These are phyloP conservation scores for Tyria jacobaeae DNA, from an alignment of 2,888 invertebrate species.

Conservation along the genomic window DNA sequence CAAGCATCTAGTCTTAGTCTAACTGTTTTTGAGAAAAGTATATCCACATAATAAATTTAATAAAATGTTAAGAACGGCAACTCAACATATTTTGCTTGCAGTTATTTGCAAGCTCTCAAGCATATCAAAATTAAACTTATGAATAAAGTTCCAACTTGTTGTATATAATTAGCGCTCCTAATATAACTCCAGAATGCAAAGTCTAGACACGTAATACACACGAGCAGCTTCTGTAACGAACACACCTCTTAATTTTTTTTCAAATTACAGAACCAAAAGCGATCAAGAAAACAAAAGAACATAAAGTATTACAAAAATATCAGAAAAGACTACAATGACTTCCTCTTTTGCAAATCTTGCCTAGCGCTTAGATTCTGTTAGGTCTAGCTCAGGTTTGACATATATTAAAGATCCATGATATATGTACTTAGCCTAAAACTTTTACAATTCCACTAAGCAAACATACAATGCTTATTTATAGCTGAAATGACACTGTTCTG, in stretches of 20 bases:
- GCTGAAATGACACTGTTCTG: no score
- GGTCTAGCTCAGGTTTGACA: background rate
- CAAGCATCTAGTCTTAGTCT: background rate
- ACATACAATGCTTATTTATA: no score
- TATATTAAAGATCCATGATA: background rate
- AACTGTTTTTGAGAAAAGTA: background rate
- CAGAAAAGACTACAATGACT: no score
- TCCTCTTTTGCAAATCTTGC: no score
- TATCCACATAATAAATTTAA: background rate
- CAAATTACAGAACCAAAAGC: no score
- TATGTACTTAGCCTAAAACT: background rate
- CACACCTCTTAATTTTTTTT: no score
- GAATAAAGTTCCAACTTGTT: constrained; percentile 2
- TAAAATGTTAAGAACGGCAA: background rate
- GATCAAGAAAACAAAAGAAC: no score
- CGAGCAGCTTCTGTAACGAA: constrained; percentile 1
- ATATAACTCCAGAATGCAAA: constrained; percentile 9
- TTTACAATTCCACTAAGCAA: background rate
- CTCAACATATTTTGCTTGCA: background rate
- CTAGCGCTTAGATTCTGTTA: background rate
- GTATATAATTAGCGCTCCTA: constrained; percentile 10
- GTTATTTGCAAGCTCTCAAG: background rate
- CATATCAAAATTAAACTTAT: background rate
- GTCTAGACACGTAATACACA: constrained; percentile 4
- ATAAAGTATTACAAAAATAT: no score